Percentiles rank a stretch among this genome's conserved stretches.
Conservation (phyloP, 2,888 invertebrate genomes). For the Fragum sueziense region DNA sequence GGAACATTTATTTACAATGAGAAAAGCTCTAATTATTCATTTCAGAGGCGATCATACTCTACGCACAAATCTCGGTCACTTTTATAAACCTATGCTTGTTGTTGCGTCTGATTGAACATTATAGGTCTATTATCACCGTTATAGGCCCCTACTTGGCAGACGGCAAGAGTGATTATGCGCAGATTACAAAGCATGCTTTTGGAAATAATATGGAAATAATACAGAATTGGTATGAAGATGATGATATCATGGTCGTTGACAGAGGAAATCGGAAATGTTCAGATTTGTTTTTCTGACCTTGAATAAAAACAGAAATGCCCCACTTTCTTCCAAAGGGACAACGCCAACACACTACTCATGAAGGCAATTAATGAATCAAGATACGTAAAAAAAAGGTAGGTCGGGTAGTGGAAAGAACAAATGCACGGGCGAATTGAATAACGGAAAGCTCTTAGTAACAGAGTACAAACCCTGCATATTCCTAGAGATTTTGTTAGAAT, state of each 20-base stretch:
- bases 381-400: slow-evolving; percentile 10
- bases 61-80: background rate
- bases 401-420: slow-evolving; percentile 7
- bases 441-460: background rate
- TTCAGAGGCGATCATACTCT: slow-evolving; percentile 16
- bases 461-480: background rate
- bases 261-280: too few species aligned
- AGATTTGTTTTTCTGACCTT: too few species aligned
- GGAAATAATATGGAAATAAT: too few species aligned
- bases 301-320: too few species aligned
- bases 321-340: background rate
- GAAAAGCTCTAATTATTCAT: slow-evolving; percentile 4
- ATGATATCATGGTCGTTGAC: too few species aligned
- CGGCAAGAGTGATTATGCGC: background rate
- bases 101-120: too few species aligned
- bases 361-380: background rate
- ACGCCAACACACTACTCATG: background rate
- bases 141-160: too few species aligned
- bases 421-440: slow-evolving; percentile 1
- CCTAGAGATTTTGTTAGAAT: slow-evolving; percentile 14
- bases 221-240: too few species aligned
- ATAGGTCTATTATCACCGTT: too few species aligned
- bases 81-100: too few species aligned
- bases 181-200: background rate
- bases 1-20: too few species aligned